These are phyloP conservation scores for Micrasema minimum DNA, from an alignment of 1,140 invertebrate species.

Conservation along the genomic window DNA sequence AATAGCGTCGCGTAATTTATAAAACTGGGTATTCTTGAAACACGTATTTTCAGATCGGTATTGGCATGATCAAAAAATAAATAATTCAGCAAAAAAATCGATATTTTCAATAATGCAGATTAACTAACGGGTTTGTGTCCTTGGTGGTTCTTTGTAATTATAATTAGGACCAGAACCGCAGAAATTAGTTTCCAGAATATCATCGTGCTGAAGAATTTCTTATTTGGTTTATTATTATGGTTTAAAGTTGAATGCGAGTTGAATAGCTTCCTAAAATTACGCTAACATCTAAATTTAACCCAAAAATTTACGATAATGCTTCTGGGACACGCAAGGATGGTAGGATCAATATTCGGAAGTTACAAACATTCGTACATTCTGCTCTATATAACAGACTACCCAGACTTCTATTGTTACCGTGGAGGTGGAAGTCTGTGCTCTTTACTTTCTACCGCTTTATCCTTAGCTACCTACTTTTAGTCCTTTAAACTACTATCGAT, in stretches of 20 bases:
- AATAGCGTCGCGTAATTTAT: constrained; percentile 13
- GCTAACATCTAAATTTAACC: constrained; percentile 42
- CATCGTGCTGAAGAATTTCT: constrained; percentile 27
- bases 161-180: neutral
- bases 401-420: too few species aligned
- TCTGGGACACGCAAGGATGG: constrained; percentile 25
- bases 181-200: constrained; percentile 27
- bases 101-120: too few species aligned
- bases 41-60: neutral
- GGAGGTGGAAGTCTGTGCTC: too few species aligned
- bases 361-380: too few species aligned
- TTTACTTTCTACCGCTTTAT: too few species aligned
- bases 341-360: constrained; percentile 28
- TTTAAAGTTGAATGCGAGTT: constrained; percentile 35
- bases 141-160: neutral
- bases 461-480: too few species aligned
- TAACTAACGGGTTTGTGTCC: too few species aligned
- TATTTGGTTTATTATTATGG: constrained; percentile 28
- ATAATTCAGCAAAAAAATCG: too few species aligned
- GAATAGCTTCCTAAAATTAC: constrained; percentile 43
- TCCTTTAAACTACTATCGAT: too few species aligned
- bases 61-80: too few species aligned
- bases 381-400: too few species aligned
- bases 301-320: constrained; percentile 39
- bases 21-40: neutral